Evolutionary conservation across 2,797 vertebrate genomes (phyloP).

Genomic region (Triplophysa bombifrons): DNA sequence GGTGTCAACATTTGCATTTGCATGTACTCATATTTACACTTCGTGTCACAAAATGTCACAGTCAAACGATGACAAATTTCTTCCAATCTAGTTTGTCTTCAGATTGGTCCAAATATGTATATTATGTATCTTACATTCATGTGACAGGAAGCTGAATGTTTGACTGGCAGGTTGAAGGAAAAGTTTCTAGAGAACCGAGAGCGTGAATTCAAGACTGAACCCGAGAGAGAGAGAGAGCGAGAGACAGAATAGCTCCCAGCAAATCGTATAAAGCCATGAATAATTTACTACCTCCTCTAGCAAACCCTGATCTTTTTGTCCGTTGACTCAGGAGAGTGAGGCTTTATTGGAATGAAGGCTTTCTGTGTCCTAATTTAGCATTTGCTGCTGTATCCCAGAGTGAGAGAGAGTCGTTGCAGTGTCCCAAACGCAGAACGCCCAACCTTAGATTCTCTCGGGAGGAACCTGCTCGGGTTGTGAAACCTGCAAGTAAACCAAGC

Average conservation of each 20-base stretch:
- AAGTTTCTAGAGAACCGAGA: constrained; percentile 35
- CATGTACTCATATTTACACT: background rate
- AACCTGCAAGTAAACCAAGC: constrained; percentile 12
- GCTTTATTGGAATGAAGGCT: constrained; percentile 60
- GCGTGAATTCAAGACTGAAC: constrained; percentile 2
- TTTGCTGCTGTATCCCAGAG: constrained; percentile 58
- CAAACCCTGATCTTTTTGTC: constrained; percentile 67
- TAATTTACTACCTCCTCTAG: constrained; percentile 73
- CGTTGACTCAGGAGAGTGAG: constrained; percentile 61
- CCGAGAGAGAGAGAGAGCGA: constrained; percentile 15
- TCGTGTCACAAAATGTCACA: too few relatives aligned
- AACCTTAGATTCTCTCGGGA: constrained; percentile 62
- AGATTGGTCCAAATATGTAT: constrained; percentile 11
- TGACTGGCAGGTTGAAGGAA: constrained; percentile 26
- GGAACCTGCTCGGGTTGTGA: constrained; percentile 49
- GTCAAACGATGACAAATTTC: background rate
- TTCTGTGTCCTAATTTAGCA: constrained; percentile 70
- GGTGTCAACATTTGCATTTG: background rate
- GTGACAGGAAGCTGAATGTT: constrained; percentile 2
- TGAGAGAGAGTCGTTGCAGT: background rate
- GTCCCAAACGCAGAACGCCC: constrained; percentile 38
- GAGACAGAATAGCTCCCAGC: constrained; percentile 54
- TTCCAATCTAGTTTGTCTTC: background rate
- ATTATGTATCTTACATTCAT: background rate
- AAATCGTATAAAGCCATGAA: constrained; percentile 69